A percentile compares a stretch with the other conserved stretches of the same genome.
phyloP scores from a whole-genome alignment of 1,140 invertebrate species.

The Mizuhopecten yessoensis region DNA sequence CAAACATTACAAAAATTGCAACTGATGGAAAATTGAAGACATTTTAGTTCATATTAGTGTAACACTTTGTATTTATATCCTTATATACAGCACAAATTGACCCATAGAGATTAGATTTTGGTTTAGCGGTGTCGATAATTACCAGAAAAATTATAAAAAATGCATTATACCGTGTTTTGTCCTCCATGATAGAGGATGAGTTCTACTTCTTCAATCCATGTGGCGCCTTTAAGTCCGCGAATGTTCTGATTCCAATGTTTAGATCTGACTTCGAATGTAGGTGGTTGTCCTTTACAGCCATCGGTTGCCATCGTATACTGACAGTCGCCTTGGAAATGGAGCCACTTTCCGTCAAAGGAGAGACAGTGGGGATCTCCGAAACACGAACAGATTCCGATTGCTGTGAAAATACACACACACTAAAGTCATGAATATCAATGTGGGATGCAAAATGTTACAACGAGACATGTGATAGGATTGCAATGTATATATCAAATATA shows the following conservation, averaged over 20 bases:
- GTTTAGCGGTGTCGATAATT: too few relatives aligned
- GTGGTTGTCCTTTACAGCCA: slow-evolving; percentile 62
- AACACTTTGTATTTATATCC: too few relatives aligned
- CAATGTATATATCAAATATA: too few relatives aligned
- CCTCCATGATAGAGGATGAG: neutral
- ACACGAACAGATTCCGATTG: slow-evolving; percentile 89
- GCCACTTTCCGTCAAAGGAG: slow-evolving; percentile 96
- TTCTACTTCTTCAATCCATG: slow-evolving; percentile 68
- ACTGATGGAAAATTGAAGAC: too few relatives aligned
- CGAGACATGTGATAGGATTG: too few relatives aligned
- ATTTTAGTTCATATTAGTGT: too few relatives aligned
- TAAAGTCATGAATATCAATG: too few relatives aligned
- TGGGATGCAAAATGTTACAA: too few relatives aligned
- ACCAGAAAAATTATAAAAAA: too few relatives aligned
- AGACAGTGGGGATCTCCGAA: slow-evolving; percentile 97
- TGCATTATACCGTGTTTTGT: slow-evolving; percentile 48
- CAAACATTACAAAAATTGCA: too few relatives aligned
- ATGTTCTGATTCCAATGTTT: slow-evolving; percentile 68
- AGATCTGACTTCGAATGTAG: slow-evolving; percentile 65
- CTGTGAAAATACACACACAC: slow-evolving; percentile 52
- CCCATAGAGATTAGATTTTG: too few relatives aligned
- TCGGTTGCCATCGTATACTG: slow-evolving; percentile 80
- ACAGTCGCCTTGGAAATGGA: slow-evolving; percentile 89
- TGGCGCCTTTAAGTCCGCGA: slow-evolving; percentile 40
- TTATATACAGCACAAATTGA: too few relatives aligned